phyloP scores from a whole-genome alignment of 2,113 vertebrate genomes.

The Nestor notabilis region DNA sequence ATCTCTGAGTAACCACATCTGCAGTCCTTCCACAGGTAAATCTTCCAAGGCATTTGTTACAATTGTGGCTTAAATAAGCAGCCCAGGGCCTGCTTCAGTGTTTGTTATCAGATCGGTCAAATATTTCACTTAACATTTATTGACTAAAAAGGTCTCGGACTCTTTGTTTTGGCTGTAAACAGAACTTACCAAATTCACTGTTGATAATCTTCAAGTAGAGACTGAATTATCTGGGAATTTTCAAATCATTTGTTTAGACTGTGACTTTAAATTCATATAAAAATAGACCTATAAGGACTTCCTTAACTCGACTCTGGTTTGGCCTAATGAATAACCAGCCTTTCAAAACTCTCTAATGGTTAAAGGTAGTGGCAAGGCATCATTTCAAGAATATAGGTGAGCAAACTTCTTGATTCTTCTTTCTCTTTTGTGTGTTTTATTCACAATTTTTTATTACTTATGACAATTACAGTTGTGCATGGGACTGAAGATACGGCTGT shows the following conservation, averaged over 20 bases:
- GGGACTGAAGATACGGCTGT: neutral
- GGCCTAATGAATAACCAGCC: neutral
- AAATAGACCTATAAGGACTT: neutral
- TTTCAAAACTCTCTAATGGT: neutral
- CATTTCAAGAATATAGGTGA: neutral
- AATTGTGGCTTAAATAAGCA: neutral
- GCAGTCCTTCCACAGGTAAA: conserved; percentile 19
- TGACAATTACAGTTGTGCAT: accelerated
- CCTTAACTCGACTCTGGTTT: neutral
- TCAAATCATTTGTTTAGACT: neutral
- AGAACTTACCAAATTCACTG: neutral
- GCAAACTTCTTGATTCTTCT: neutral
- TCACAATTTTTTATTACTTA: neutral
- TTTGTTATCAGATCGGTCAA: conserved; percentile 12
- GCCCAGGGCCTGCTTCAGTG: neutral
- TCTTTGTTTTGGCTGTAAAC: neutral
- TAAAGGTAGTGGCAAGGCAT: neutral
- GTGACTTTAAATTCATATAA: neutral
- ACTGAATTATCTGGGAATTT: neutral
- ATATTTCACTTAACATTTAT: neutral
- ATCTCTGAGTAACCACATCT: conserved; percentile 2
- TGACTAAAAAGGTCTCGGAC: neutral
- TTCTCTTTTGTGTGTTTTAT: neutral
- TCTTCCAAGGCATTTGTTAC: neutral
- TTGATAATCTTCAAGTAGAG: neutral